Base-by-base conservation (phyloP, 2,888 invertebrate genomes). In the Catonia carolina region DNA sequence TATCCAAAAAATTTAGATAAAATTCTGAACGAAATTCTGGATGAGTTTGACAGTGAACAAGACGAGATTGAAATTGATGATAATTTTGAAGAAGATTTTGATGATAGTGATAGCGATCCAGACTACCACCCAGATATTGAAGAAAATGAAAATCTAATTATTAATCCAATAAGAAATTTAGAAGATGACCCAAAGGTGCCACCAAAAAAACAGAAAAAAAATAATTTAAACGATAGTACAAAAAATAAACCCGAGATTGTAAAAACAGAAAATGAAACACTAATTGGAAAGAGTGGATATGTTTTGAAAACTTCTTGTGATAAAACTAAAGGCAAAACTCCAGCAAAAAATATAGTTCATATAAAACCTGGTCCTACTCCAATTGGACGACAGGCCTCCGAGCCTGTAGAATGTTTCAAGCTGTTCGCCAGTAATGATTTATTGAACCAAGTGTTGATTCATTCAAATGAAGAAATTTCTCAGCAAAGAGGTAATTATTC, bases 371-470 rank as follows among this genome's bases (percentile, higher is more conserved):
- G 39, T 39, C 39, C 39, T 17, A 39, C 39, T 17, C 17, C 39
- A 8, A 39, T 15, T 17, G 39, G 17, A 2, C 39, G 39, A 2
- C 18, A 17, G 39, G 39, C 39, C 18, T 10, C 18, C 15, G 39
- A 39, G 39, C 39, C 39, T 39, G 18, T 39, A 6, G 18, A 39
- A 15, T 39, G 39, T 18, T 39, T 39, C 39, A 39, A 39, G n/a
- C n/a, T n/a, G n/a, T n/a, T n/a, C n/a, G n/a, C n/a, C n/a, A n/a
- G n/a, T n/a, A n/a, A n/a, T n/a, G 14, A 17, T 39, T n/a, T n/a
- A n/a, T n/a, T n/a, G n/a, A n/a, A n/a, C n/a, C n/a, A n/a, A n/a
- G n/a, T n/a, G n/a, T n/a, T n/a, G n/a, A n/a, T 39, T 7, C 39
- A 39, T 39, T 17, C 39, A 10, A 39, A 39, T 39, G 2, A 39